phyloP scores from a whole-genome alignment of 2,113 vertebrate species.

The Oxyruncus cristatus region DNA sequence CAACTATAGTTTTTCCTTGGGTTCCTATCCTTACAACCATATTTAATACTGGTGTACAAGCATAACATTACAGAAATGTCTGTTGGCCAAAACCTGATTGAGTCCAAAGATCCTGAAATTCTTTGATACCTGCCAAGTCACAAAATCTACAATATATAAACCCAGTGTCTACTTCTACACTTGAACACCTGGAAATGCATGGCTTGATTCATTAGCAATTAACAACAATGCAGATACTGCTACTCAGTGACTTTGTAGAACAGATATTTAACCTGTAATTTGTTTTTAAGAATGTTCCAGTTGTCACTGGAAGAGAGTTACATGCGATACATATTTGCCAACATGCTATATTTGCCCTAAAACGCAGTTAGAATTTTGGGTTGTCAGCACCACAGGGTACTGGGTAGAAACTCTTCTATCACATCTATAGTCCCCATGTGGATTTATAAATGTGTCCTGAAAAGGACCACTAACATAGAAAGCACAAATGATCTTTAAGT shows the following conservation, averaged over 20 bases:
- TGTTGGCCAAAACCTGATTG: not conserved
- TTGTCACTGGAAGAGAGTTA: not conserved
- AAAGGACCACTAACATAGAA: not conserved
- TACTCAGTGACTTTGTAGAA: not conserved
- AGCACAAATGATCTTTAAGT: not conserved
- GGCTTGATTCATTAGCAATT: not conserved
- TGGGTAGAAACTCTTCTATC: not conserved
- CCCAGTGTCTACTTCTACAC: accelerated
- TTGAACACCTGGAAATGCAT: not conserved
- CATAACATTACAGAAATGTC: not conserved
- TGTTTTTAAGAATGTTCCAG: not conserved
- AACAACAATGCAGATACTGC: not conserved
- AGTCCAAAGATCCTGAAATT: not conserved
- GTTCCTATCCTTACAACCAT: not conserved
- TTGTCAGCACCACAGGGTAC: not conserved
- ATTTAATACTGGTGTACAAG: not conserved
- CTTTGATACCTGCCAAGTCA: not conserved
- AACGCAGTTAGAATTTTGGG: not conserved
- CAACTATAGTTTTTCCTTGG: not conserved
- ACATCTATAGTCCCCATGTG: not conserved
- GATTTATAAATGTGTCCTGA: not conserved
- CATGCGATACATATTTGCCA: not conserved
- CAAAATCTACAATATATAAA: not conserved
- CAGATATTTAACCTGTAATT: not conserved
- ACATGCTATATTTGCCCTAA: not conserved